phyloP scores from a whole-genome alignment of 2,113 vertebrate genomes.

The Corynorhinus townsendii region DNA sequence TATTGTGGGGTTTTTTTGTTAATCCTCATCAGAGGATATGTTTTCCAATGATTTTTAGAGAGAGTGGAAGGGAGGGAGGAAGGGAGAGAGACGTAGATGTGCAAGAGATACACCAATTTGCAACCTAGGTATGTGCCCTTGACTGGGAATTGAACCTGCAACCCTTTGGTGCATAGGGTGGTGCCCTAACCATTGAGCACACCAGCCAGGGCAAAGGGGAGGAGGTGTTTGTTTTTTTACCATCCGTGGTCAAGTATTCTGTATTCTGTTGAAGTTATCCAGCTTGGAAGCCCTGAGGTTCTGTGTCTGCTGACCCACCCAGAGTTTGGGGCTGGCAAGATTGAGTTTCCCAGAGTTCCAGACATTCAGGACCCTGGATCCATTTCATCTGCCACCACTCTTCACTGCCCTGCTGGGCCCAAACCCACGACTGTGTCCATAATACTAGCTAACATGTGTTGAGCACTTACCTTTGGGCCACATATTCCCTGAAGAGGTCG shows the following conservation, averaged over 20 bases:
- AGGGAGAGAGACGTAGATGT: no score
- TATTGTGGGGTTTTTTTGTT: no score
- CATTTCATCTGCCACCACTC: neutral
- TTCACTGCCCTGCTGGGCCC: neutral
- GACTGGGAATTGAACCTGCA: neutral
- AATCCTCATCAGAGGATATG: no score
- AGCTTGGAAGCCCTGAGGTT: neutral
- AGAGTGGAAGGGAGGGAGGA: no score
- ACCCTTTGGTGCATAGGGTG: neutral
- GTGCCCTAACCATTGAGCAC: neutral
- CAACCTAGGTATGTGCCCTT: neutral
- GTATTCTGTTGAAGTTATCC: neutral
- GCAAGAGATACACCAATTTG: neutral
- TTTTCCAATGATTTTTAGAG: no score
- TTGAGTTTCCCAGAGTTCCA: neutral
- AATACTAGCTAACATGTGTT: neutral
- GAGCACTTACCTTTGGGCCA: neutral
- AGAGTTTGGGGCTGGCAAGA: neutral
- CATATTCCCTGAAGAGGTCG: neutral
- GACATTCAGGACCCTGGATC: neutral
- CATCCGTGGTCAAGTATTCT: neutral
- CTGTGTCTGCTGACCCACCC: neutral
- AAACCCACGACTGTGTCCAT: neutral
- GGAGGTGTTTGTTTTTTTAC: neutral
- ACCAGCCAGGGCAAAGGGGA: neutral